A percentile compares a stretch with the other conserved stretches of the same genome.
These are phyloP conservation scores for Cantharis rustica DNA, from an alignment of 2,888 invertebrate species.

Conservation along the genomic window DNA sequence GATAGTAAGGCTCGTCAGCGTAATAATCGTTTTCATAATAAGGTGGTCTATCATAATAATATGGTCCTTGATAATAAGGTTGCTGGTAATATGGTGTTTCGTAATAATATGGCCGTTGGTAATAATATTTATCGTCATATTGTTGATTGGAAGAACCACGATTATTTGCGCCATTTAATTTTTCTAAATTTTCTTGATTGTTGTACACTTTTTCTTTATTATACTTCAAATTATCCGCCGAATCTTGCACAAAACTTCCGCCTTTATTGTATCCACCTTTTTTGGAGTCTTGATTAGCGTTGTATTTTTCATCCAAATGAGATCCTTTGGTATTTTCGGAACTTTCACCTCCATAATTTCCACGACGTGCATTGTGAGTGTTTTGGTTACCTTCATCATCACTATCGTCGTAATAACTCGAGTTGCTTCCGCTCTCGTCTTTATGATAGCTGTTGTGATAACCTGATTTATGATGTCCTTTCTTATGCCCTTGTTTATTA, in stretches of 20 bases:
- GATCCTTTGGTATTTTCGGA: slow-evolving; percentile 42
- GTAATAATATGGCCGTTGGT: neutral
- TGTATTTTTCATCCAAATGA: slow-evolving; percentile 42
- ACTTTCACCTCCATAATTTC: slow-evolving; percentile 37
- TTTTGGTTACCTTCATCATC: slow-evolving; percentile 55
- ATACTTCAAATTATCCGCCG: slow-evolving; percentile 45
- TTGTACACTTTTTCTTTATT: slow-evolving; percentile 47
- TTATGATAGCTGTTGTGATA: slow-evolving; percentile 73
- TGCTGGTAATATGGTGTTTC: neutral
- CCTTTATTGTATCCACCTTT: slow-evolving; percentile 48
- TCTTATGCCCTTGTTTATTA: slow-evolving; percentile 61
- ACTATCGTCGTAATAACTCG: slow-evolving; percentile 70
- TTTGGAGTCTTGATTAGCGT: slow-evolving; percentile 43
- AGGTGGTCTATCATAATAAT: slow-evolving; percentile 12
- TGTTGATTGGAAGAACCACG: slow-evolving; percentile 10
- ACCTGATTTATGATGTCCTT: slow-evolving; percentile 71
- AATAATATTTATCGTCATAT: slow-evolving; percentile 18
- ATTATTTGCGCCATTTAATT: slow-evolving; percentile 34
- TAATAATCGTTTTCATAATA: slow-evolving; percentile 22
- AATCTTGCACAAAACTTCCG: slow-evolving; percentile 45
- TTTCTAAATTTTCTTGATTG: slow-evolving; percentile 39
- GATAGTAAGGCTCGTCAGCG: slow-evolving; percentile 16
- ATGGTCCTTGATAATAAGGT: slow-evolving; percentile 14
- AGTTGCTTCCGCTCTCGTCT: slow-evolving; percentile 71
- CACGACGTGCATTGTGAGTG: slow-evolving; percentile 47